These are phyloP conservation scores for Phainopepla nitens DNA, from an alignment of 2,113 vertebrate species.

Conservation along the genomic window DNA sequence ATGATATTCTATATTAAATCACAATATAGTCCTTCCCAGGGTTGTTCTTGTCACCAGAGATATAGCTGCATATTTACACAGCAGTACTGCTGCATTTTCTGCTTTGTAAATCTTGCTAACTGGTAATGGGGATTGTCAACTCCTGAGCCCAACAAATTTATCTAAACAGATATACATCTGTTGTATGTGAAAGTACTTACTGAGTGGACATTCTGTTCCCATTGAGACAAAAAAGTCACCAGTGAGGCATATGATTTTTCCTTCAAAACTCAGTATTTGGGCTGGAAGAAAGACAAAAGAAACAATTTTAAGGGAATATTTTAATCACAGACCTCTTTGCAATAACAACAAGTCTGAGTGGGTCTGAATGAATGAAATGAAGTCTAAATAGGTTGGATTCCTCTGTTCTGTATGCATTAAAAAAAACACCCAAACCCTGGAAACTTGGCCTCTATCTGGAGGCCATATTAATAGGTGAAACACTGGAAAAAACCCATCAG, in stretches of 20 bases:
- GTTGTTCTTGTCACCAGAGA: neutral
- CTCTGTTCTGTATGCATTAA: neutral
- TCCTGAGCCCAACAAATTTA: neutral
- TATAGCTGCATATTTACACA: neutral
- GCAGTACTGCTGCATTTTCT: neutral
- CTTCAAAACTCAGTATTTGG: neutral
- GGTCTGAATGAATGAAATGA: neutral
- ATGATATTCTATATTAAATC: neutral
- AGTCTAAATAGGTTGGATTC: neutral
- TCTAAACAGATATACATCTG: neutral
- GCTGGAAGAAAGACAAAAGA: neutral
- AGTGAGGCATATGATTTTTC: neutral
- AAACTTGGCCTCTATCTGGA: neutral
- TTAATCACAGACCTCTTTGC: neutral
- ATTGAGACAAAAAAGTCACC: neutral
- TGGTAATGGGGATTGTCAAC: neutral
- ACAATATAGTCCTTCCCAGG: neutral
- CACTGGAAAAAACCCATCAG: neutral
- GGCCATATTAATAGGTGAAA: neutral
- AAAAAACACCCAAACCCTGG: neutral
- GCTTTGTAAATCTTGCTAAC: neutral
- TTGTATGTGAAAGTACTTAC: neutral
- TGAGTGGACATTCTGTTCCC: neutral
- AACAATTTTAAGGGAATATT: neutral
- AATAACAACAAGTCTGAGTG: neutral